Base-by-base conservation (phyloP, 1,140 invertebrate genomes). In the Orchesella cincta region DNA sequence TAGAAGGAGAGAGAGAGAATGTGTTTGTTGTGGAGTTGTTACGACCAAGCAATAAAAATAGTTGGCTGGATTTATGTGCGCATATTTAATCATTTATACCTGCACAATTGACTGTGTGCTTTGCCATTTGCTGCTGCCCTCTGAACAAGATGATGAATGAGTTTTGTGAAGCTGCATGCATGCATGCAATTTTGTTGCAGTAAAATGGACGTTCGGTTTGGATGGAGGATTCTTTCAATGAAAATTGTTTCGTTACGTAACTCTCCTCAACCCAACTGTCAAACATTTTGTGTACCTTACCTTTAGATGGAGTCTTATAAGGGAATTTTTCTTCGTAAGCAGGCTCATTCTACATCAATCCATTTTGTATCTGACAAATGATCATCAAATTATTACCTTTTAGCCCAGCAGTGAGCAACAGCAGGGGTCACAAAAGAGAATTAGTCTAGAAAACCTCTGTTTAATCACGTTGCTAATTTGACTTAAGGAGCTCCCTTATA, bases 331-430 rank as follows among this genome's bases (percentile, higher is more conserved):
- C 8, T 46, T 46, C 20, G 39, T 46, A 20, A 8, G 39, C 39
- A 8, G n/a, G n/a, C n/a, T n/a, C n/a, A n/a, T n/a, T n/a, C n/a
- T n/a, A n/a, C n/a, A n/a, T n/a, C n/a, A n/a, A n/a, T n/a, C n/a
- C n/a, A n/a, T n/a, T n/a, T 46, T 46, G 5, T 46, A 46, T 46
- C 39, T 46, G 39, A 46, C 39, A 46, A 46, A 46, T 46, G 39
- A 18, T 46, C 39, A 46, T 46, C 52, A 57, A n/a, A 57, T 57
- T 57, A 57, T 57, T 57, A n/a, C 14, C 52, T 57, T 57, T 57
- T n/a, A 57, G 52, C 52, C 3, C 52, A 57, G 39, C 23, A 57
- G 52, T 57, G 52, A 57, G 52, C 23, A 57, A 14, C 52, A 57
- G 52, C 52, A 57, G 52, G 52, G 52, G 52, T 57, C 52, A 23